A percentile compares a stretch with the other conserved stretches of the same genome.
Conservation (phyloP, 1,140 invertebrate genomes). For the Lycorma delicatula region DNA sequence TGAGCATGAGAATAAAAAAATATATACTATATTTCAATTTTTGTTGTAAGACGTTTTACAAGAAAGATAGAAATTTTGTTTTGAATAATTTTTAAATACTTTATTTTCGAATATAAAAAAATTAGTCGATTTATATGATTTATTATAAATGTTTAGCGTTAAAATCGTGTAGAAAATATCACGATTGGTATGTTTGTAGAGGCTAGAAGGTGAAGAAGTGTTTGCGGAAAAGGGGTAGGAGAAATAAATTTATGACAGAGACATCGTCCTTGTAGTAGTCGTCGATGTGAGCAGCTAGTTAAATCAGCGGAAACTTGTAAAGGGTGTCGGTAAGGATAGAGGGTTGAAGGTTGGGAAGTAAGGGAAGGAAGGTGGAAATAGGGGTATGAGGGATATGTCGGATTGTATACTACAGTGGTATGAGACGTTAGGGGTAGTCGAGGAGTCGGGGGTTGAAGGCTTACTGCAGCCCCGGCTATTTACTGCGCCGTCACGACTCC, state of each 20-base stretch:
- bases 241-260: conserved; percentile 8
- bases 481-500: conserved; percentile 1
- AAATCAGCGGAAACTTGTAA: conserved; percentile 28
- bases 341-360: conserved; percentile 39
- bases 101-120: too few relatives aligned
- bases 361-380: too few relatives aligned
- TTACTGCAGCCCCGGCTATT: neutral
- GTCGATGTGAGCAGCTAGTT: conserved; percentile 26
- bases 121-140: too few relatives aligned
- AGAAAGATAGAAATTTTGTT: too few relatives aligned
- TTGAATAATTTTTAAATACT: too few relatives aligned
- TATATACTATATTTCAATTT: too few relatives aligned
- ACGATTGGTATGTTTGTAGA: neutral
- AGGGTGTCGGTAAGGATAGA: conserved; percentile 35
- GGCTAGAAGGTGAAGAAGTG: neutral
- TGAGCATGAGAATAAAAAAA: too few relatives aligned
- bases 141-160: too few relatives aligned
- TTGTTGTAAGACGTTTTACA: too few relatives aligned
- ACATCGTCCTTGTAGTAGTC: too few relatives aligned
- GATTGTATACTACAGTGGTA: too few relatives aligned
- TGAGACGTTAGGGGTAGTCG: conserved; percentile 41
- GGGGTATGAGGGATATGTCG: conserved; percentile 42
- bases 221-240: neutral
- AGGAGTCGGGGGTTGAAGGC: neutral
- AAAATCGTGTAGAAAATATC: too few relatives aligned